Conservation (phyloP, 2,888 invertebrate species). For the Choristoneura rosaceana region DNA sequence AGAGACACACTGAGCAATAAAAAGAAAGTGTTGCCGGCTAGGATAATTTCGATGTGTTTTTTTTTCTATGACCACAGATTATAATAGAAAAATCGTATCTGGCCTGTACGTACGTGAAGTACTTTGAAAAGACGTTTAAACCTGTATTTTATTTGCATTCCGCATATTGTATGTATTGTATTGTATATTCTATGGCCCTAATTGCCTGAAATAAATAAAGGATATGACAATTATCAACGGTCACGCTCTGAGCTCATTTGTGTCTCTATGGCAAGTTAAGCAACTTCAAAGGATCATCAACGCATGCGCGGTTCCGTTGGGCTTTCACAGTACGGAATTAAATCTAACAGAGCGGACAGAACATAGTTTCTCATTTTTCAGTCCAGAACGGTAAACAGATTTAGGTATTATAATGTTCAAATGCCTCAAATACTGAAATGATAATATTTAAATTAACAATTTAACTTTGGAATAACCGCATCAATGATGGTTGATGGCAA, state of each 20-base stretch:
- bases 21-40: background rate
- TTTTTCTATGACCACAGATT: background rate
- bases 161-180: background rate
- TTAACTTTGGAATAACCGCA: constrained; percentile 8
- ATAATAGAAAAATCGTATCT: background rate
- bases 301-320: constrained; percentile 61
- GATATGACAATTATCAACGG: constrained; percentile 9
- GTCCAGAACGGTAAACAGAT: background rate
- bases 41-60: background rate
- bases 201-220: background rate
- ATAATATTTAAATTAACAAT: constrained; percentile 3
- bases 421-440: background rate
- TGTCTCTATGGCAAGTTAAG: constrained; percentile 20
- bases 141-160: background rate
- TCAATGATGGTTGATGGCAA: background rate
- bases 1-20: constrained; percentile 29
- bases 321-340: background rate
- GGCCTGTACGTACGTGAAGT: background rate
- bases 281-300: constrained; percentile 64
- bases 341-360: background rate
- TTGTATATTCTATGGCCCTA: too few relatives aligned
- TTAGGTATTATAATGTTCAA: too few relatives aligned
- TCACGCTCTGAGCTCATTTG: constrained; percentile 30
- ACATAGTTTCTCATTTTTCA: background rate
- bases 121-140: background rate